Evolutionary conservation across 2,888 invertebrate genomes (phyloP).

Genomic region (Anoplius nigerrimus): DNA sequence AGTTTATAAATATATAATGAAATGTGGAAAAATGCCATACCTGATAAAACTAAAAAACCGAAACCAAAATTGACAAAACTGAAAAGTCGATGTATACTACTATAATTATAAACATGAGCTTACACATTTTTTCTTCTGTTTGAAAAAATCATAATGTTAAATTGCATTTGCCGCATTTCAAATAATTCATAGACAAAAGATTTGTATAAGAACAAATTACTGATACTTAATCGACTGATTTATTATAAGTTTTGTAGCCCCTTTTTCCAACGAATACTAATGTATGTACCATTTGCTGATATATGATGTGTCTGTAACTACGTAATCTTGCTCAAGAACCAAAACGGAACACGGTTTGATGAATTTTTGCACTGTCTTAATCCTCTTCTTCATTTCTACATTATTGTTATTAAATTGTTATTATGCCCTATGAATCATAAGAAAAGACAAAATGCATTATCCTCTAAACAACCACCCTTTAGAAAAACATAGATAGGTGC

Average conservation of each 20-base stretch:
- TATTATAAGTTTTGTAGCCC: slow-evolving; percentile 62
- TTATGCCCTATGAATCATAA: slow-evolving; percentile 35
- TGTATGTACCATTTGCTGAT: slow-evolving; percentile 22
- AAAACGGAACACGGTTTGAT: slow-evolving; percentile 35
- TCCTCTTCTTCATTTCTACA: slow-evolving; percentile 9
- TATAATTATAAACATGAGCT: slow-evolving; percentile 21
- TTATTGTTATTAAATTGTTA: slow-evolving; percentile 44
- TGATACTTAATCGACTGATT: slow-evolving; percentile 58
- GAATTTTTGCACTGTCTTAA: slow-evolving; percentile 29
- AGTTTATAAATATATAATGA: slow-evolving; percentile 52
- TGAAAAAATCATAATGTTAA: slow-evolving; percentile 13
- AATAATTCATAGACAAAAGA: slow-evolving; percentile 30
- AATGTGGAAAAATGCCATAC: slow-evolving; percentile 46
- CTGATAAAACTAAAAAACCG: too few relatives aligned
- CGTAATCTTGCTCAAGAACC: slow-evolving; percentile 35
- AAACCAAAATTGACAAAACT: slow-evolving; percentile 3
- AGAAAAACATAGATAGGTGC: slow-evolving; percentile 66
- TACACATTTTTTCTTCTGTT: slow-evolving; percentile 24
- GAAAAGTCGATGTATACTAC: slow-evolving; percentile 29
- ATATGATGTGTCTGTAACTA: slow-evolving; percentile 36
- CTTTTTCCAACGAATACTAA: slow-evolving; percentile 56
- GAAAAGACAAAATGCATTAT: slow-evolving; percentile 31
- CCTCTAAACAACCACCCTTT: slow-evolving; percentile 61
- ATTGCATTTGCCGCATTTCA: slow-evolving; percentile 46
- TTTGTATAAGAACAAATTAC: slow-evolving; percentile 46